Evolutionary conservation across 2,113 vertebrate genomes (phyloP), one percentile per base, ranked within the genome.

Genomic region (Syngnathoides biaculeatus): DNA sequence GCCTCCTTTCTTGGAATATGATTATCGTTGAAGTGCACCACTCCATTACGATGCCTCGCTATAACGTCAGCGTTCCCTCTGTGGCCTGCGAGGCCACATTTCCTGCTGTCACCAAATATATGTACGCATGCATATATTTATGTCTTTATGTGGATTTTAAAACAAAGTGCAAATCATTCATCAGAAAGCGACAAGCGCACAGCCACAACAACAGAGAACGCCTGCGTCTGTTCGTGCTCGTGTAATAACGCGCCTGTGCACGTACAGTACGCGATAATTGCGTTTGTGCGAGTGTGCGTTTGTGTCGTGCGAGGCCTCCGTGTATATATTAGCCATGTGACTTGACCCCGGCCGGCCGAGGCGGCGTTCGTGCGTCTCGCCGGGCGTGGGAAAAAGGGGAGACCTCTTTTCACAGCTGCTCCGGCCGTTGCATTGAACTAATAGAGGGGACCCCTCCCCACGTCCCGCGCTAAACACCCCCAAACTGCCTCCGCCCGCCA

Each of bases 381-480:
- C 77, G 92, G 94, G 92, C 94, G 94, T 95, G 94, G 94, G 94
- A 95, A 95, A 95, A 95, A 94, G 94, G 90, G 92, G 87, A 88
- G 92, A 93, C 92, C 93, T 92, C 93, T 90, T 94, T 95, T 95
- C 94, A 95, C 94, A 95, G 94, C 93, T 93, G 93, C 93, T 92
- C 85, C 62, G 79, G 88, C 90, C 78, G 91, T 93, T 92, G 92
- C 93, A 93, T 93, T 94, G 90, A 94, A 93, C 92, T 92, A 90
- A 90, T 89, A 89, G 87, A 93, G 89, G 89, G 89, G 26, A 57
- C 89, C 90, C 89, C 84, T 83, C 70, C 84, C 61, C 39, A 64
- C 55, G 64, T 86, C 72, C 81, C 84, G 74, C 42, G 74, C 70
- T 26, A 57, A 42, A 72, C 81, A 60, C 71, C 71, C 67, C 77